Base-by-base conservation (phyloP, 2,113 vertebrate genomes). In the Lipophrys pholis region DNA sequence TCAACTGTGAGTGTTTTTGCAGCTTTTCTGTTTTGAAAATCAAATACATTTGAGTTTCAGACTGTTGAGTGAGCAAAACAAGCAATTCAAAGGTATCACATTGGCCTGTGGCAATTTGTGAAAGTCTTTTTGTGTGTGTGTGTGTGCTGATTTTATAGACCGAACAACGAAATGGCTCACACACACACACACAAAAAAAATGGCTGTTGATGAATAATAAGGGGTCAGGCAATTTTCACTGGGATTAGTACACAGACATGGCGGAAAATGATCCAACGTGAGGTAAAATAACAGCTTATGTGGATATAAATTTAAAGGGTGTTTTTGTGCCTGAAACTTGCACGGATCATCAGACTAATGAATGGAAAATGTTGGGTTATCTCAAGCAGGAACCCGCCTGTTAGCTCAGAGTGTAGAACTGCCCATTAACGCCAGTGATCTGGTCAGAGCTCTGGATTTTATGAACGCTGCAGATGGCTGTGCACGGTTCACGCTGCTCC, bases 1-100 rank as follows among this genome's bases (percentile, higher is more conserved):
- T 48, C 14, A 38, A 15, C 40, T 61, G 65, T 41, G 51, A 76
- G 53, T 30, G 21, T 30, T 4, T 30, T 30, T 30, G 50, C 43
- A 35, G 35, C 42, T 55, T 57, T 36, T 57, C 40, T 12, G 30
- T 54, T 48, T 56, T 58, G 46, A 45, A 40, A 64, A 58, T 17
- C 56, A 11, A 65, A 58, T 14, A 45, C 57, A 8, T 49, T 58
- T 80, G 66, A n/a, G 36, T 56, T 70, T 73, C 38, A 5, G 45
- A 14, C 36, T 48, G 11, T 43, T 38, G 17, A 41, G 14, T 40
- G 30, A 5, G 36, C 64, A 64, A 48, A 66, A 57, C 36, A 46
- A 40, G 45, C 11, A 36, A 49, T 59, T 16, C 46, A 14, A 66
- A 45, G 51, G 49, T 9, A 16, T 45, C 45, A 35, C 61, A 39